These are phyloP conservation scores for Ardeotis arabs DNA, from an alignment of 2,113 vertebrate species.

Conservation along the genomic window DNA sequence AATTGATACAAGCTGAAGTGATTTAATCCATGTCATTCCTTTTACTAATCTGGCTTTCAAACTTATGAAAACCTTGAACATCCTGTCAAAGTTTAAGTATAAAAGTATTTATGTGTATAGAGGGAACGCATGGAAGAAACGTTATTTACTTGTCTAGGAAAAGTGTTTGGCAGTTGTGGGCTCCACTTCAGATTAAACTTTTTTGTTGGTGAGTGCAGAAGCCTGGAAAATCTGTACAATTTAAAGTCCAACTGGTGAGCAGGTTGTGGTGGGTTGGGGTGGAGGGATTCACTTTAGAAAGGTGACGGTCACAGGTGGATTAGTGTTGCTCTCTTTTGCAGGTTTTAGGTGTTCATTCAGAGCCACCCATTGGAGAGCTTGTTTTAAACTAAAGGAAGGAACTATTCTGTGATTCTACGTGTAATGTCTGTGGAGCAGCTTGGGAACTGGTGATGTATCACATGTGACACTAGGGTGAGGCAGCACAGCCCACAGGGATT, in stretches of 20 bases:
- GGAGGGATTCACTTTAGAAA: not conserved
- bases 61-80: not conserved
- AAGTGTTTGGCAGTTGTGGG: not conserved
- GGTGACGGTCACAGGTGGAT: fast-evolving
- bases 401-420: too few relatives aligned
- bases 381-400: not conserved
- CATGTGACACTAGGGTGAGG: not conserved
- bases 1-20: not conserved
- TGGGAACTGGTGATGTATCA: not conserved
- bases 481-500: constrained; percentile 10
- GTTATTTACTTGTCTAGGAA: not conserved
- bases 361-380: not conserved
- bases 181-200: not conserved
- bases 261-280: not conserved
- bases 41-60: not conserved
- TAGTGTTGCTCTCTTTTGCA: not conserved
- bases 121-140: not conserved
- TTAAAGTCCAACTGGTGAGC: not conserved
- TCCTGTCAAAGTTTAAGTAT: not conserved
- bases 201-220: not conserved
- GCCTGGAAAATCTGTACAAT: not conserved
- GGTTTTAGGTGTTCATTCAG: not conserved
- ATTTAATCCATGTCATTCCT: not conserved
- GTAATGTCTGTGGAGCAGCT: not conserved
- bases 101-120: not conserved